Conservation (phyloP, 2,113 vertebrate genomes). For the Oncorhynchus nerka region DNA sequence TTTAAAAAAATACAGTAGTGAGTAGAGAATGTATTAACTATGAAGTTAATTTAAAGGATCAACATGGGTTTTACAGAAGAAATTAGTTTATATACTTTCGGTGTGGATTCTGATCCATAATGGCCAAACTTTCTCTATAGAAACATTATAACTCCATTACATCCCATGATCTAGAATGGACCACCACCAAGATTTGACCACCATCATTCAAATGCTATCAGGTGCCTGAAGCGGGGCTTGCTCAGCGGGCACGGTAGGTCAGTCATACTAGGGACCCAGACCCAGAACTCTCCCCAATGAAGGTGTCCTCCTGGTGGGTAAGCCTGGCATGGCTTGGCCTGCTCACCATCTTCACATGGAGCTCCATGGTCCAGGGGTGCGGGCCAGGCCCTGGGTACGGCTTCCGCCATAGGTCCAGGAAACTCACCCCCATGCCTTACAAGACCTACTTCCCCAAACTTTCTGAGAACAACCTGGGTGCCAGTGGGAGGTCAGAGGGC, state of each 20-base stretch:
- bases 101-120: background rate
- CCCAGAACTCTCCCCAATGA: constrained; percentile 70
- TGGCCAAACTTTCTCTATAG: background rate
- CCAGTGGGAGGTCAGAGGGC: constrained; percentile 93
- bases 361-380: constrained; percentile 81
- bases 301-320: constrained; percentile 72
- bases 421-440: constrained; percentile 88
- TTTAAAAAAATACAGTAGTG: too few relatives aligned
- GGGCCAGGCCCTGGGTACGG: constrained; percentile 86
- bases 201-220: constrained; percentile 56
- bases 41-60: background rate
- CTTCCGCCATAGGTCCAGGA: constrained; percentile 81
- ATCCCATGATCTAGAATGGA: constrained; percentile 62
- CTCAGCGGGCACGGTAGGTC: constrained; percentile 47
- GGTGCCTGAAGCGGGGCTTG: constrained; percentile 55
- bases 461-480: constrained; percentile 95
- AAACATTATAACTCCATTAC: background rate
- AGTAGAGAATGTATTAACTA: background rate
- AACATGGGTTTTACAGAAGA: background rate
- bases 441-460: constrained; percentile 92
- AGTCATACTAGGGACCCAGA: constrained; percentile 50
- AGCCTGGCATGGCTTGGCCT: constrained; percentile 70
- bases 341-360: constrained; percentile 74
- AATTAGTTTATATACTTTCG: background rate
- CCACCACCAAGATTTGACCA: constrained; percentile 46